phyloP scores from a whole-genome alignment of 1,140 invertebrate species.

The Saccostrea glomerata region DNA sequence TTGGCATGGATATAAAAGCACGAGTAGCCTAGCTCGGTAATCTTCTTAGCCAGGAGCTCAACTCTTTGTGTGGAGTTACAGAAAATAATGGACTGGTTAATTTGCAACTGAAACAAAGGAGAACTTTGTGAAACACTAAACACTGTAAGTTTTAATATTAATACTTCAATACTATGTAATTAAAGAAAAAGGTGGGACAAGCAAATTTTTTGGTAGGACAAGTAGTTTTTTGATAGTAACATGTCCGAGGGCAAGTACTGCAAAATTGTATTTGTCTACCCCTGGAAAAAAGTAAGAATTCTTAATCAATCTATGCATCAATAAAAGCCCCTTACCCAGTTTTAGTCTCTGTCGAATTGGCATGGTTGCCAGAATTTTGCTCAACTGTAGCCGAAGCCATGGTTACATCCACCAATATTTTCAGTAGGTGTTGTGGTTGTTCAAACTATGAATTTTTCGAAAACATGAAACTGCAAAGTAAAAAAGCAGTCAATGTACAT shows the following conservation, averaged over 20 bases:
- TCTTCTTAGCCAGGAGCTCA: slow-evolving; percentile 99
- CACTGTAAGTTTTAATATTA: no score
- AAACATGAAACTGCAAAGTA: slow-evolving; percentile 23
- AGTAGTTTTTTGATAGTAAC: no score
- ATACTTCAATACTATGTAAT: no score
- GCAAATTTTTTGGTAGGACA: no score
- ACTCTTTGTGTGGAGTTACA: slow-evolving; percentile 99
- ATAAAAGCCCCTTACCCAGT: not conserved
- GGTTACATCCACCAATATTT: slow-evolving; percentile 25
- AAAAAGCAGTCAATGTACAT: not conserved
- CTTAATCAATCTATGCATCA: no score
- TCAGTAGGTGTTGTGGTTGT: not conserved
- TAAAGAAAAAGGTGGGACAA: no score
- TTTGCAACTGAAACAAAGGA: slow-evolving; percentile 89
- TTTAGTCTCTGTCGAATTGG: slow-evolving; percentile 34
- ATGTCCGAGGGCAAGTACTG: no score
- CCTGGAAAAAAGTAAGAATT: no score
- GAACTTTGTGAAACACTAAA: not conserved
- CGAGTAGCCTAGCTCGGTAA: slow-evolving; percentile 99
- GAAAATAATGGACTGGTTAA: slow-evolving; percentile 99
- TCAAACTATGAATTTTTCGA: not conserved
- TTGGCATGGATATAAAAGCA: slow-evolving; percentile 99
- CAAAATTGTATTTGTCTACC: no score
- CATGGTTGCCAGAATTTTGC: slow-evolving; percentile 50
- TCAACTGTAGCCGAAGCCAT: slow-evolving; percentile 52